These are phyloP conservation scores for Ariopsis seemanni DNA, from an alignment of 2,113 vertebrate species.

Conservation along the genomic window DNA sequence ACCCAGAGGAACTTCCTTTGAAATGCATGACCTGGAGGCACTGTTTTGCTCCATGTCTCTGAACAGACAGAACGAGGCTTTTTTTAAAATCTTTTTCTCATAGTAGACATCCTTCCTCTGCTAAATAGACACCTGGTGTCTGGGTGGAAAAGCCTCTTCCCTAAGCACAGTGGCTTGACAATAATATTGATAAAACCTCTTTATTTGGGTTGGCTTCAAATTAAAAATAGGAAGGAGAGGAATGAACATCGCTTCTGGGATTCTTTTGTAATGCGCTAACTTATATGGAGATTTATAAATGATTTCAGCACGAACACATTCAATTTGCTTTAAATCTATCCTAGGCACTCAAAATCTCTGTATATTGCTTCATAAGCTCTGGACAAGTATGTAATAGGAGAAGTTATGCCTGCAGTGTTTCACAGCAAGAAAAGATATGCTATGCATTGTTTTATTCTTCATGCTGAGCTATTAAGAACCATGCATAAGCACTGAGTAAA, in stretches of 20 bases:
- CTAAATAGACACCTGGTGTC: constrained; percentile 57
- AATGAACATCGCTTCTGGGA: constrained; percentile 13
- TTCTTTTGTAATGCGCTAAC: constrained; percentile 12
- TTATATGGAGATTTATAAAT: constrained; percentile 22
- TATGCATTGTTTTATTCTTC: neutral
- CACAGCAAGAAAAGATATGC: neutral
- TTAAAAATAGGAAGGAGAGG: constrained; percentile 39
- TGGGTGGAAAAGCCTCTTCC: constrained; percentile 62
- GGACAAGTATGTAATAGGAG: neutral
- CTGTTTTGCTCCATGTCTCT: constrained; percentile 48
- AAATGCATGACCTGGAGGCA: constrained; percentile 42
- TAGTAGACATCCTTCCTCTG: constrained; percentile 63
- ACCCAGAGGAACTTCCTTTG: constrained; percentile 50
- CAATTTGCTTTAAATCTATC: constrained; percentile 37
- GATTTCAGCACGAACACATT: constrained; percentile 38
- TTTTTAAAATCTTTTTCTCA: constrained; percentile 55
- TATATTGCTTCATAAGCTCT: constrained; percentile 36
- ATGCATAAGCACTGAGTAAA: neutral
- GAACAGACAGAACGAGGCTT: constrained; percentile 53
- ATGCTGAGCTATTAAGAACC: neutral
- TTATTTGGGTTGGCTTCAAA: constrained; percentile 67
- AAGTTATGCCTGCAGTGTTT: neutral
- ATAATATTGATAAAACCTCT: constrained; percentile 58
- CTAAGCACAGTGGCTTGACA: constrained; percentile 51
- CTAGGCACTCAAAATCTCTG: constrained; percentile 28